These are phyloP conservation scores for Scaptomyza hsui DNA, from an alignment of 1,140 invertebrate species.

Conservation along the genomic window DNA sequence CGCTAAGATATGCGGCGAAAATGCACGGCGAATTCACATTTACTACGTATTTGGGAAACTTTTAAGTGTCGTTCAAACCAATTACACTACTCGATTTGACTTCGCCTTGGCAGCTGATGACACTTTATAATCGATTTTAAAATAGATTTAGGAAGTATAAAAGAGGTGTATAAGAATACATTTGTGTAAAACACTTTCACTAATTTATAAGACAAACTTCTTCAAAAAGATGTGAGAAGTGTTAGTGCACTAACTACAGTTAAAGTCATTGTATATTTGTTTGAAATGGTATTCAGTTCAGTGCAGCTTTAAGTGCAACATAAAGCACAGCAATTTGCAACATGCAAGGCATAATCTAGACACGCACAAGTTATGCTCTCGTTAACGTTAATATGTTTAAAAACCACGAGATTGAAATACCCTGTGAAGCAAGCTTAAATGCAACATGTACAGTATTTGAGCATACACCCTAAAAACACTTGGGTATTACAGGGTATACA, in stretches of 20 bases:
- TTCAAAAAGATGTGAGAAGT: background rate
- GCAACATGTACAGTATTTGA: too few species aligned
- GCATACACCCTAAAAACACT: background rate
- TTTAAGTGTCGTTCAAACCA: slow-evolving; percentile 25
- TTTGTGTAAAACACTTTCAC: slow-evolving; percentile 10
- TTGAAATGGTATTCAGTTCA: slow-evolving; percentile 10
- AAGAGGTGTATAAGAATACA: too few species aligned
- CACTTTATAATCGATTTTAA: background rate
- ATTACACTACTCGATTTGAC: slow-evolving; percentile 18
- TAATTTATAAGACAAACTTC: background rate
- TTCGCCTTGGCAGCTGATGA: slow-evolving; percentile 6
- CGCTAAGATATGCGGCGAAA: slow-evolving; percentile 34
- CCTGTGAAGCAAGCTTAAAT: background rate
- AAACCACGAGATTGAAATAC: slow-evolving; percentile 6
- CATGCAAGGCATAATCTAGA: slow-evolving; percentile 56
- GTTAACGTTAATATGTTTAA: slow-evolving; percentile 53
- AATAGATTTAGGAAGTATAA: too few species aligned
- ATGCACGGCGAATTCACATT: slow-evolving; percentile 15
- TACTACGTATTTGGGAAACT: slow-evolving; percentile 1
- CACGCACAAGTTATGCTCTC: slow-evolving; percentile 74
- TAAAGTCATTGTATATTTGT: slow-evolving; percentile 10
- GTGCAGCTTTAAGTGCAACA: slow-evolving; percentile 36
- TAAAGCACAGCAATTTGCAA: slow-evolving; percentile 72
- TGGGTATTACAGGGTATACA: slow-evolving; percentile 13
- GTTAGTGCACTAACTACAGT: slow-evolving; percentile 18